Evolutionary conservation across 37 sponge, comb jelly and placozoan species (phyloP).

Genomic region (Aplysina aerophoba): DNA sequence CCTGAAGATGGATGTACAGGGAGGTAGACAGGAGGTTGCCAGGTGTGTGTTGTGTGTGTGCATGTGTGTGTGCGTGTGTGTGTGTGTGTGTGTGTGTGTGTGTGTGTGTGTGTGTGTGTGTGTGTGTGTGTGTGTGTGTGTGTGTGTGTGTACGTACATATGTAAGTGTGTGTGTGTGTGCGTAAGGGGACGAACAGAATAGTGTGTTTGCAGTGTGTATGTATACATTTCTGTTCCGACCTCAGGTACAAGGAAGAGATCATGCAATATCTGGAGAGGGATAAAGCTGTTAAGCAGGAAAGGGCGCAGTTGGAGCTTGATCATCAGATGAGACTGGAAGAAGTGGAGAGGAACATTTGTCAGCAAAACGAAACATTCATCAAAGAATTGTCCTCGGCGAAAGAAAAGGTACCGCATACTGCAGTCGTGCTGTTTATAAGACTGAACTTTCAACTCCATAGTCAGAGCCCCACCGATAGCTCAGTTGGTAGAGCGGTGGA

Average conservation of each 20-base stretch:
- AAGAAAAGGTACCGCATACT: background rate
- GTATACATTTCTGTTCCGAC: background rate
- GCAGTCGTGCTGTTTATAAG: background rate
- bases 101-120: slow-evolving; percentile 38
- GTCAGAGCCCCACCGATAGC: slow-evolving; percentile 54
- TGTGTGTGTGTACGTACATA: slow-evolving; percentile 24
- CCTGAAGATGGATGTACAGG: background rate
- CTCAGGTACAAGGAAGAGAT: background rate
- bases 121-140: slow-evolving; percentile 38
- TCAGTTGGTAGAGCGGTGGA: slow-evolving; percentile 86
- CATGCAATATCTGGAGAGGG: background rate
- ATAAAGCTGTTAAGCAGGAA: background rate
- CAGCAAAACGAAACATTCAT: background rate
- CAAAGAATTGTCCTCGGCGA: background rate
- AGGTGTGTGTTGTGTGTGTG: slow-evolving; percentile 27
- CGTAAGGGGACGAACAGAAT: too few relatives aligned
- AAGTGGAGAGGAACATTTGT: background rate
- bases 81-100: too few relatives aligned
- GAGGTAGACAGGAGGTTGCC: background rate
- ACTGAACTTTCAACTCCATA: background rate
- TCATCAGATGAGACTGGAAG: background rate
- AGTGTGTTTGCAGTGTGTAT: too few relatives aligned
- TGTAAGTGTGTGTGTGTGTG: slow-evolving; percentile 34
- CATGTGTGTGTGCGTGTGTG: slow-evolving; percentile 32
- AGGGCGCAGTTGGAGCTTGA: background rate